phyloP scores from a whole-genome alignment of 2,797 vertebrate genomes.

The Crocidura indochinensis region DNA sequence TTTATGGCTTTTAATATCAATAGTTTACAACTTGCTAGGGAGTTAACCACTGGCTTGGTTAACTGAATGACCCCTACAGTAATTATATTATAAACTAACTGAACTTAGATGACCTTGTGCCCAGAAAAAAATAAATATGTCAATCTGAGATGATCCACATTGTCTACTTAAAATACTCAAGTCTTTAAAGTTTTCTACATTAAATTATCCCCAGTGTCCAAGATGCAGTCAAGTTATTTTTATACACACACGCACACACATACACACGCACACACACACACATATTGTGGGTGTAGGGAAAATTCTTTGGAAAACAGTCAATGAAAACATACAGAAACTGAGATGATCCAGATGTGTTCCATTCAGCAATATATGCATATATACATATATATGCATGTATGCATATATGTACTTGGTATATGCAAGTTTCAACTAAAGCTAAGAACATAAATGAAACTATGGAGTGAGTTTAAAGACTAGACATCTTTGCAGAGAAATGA shows the following conservation, averaged over 20 bases:
- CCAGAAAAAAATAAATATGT: neutral
- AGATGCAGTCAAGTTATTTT: neutral
- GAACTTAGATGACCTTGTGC: neutral
- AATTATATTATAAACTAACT: slow-evolving; percentile 2
- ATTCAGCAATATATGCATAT: neutral
- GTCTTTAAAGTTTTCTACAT: neutral
- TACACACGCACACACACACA: no score
- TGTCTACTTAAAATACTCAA: neutral
- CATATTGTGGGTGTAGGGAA: no score
- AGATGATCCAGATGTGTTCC: slow-evolving; percentile 14
- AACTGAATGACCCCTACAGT: slow-evolving; percentile 1
- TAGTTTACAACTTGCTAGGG: neutral
- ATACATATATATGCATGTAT: no score
- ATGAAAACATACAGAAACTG: neutral
- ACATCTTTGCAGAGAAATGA: slow-evolving; percentile 10
- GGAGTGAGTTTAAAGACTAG: neutral
- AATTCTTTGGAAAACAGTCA: slow-evolving; percentile 28
- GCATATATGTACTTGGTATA: no score
- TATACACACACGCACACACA: no score
- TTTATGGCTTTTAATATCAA: slow-evolving; percentile 1
- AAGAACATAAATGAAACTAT: neutral
- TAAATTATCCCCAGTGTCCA: neutral
- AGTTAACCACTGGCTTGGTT: neutral
- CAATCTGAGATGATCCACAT: neutral
- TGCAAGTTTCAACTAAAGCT: neutral